Conservation (phyloP, 2,113 vertebrate genomes). For the Gallinago jamesoni region DNA sequence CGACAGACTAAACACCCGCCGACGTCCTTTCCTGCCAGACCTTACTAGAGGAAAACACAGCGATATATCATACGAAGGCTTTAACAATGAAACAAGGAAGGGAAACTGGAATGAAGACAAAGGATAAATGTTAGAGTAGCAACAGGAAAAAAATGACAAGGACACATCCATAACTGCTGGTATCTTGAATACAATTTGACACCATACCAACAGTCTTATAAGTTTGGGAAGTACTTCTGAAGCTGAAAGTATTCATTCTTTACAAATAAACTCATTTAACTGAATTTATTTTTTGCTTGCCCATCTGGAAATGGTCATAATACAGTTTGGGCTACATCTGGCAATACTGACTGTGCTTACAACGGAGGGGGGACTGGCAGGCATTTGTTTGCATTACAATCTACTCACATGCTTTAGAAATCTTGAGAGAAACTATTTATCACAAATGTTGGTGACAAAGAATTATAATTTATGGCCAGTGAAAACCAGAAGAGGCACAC, state of each 20-base stretch:
- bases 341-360: background rate
- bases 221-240: background rate
- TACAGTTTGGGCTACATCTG: background rate
- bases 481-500: background rate
- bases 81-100: constrained; percentile 65
- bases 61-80: constrained; percentile 79
- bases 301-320: background rate
- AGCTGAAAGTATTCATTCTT: background rate
- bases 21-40: constrained; percentile 87
- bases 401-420: background rate
- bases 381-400: background rate
- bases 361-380: background rate
- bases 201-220: background rate
- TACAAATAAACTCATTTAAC: background rate
- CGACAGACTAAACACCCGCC: constrained; percentile 87
- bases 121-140: constrained; percentile 61
- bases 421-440: background rate
- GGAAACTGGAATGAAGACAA: constrained; percentile 68
- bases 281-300: background rate
- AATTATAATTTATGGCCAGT: background rate
- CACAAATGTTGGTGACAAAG: background rate
- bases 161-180: constrained; percentile 31
- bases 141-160: constrained; percentile 41
- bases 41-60: constrained; percentile 90
- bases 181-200: background rate